These are phyloP conservation scores for Dendrolimus houi DNA, from an alignment of 2,888 invertebrate species.

Conservation along the genomic window DNA sequence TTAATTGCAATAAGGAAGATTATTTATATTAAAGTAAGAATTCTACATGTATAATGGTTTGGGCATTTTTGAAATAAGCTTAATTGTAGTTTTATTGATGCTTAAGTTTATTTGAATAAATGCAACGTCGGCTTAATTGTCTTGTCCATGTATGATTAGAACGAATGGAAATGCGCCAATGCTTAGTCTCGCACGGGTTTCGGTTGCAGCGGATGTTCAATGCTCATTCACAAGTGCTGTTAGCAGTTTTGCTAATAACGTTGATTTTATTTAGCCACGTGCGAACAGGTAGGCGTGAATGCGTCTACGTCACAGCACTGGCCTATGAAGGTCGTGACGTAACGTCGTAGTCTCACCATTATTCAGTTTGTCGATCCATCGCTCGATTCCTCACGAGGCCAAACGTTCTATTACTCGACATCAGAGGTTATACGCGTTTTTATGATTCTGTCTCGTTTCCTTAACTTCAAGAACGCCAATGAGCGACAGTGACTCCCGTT, in stretches of 20 bases:
- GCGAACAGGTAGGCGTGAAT: slow-evolving; percentile 56
- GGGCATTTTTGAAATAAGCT: too few relatives aligned
- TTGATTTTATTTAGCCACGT: slow-evolving; percentile 46
- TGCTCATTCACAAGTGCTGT: slow-evolving; percentile 20
- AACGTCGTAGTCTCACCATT: slow-evolving; percentile 54
- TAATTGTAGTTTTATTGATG: too few relatives aligned
- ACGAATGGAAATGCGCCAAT: neutral
- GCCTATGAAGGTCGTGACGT: slow-evolving; percentile 68
- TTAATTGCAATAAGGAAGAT: too few relatives aligned
- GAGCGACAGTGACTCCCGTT: slow-evolving; percentile 24
- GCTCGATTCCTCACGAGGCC: slow-evolving; percentile 57
- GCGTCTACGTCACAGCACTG: slow-evolving; percentile 52
- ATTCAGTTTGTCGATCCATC: slow-evolving; percentile 56
- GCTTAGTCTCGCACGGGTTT: neutral
- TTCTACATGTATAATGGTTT: too few relatives aligned
- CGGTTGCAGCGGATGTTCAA: neutral
- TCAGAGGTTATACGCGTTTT: slow-evolving; percentile 41
- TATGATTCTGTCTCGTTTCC: slow-evolving; percentile 41
- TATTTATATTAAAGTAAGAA: too few relatives aligned
- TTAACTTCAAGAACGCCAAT: slow-evolving; percentile 31
- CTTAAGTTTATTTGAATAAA: too few relatives aligned
- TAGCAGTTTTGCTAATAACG: slow-evolving; percentile 29
- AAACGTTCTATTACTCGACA: slow-evolving; percentile 46
- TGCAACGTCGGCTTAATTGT: too few relatives aligned
- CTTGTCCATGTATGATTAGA: too few relatives aligned